Evolutionary conservation across 2,797 vertebrate species (phyloP), one percentile per base, ranked within the genome.

Genomic region (Tauraco hartlaubi): DNA sequence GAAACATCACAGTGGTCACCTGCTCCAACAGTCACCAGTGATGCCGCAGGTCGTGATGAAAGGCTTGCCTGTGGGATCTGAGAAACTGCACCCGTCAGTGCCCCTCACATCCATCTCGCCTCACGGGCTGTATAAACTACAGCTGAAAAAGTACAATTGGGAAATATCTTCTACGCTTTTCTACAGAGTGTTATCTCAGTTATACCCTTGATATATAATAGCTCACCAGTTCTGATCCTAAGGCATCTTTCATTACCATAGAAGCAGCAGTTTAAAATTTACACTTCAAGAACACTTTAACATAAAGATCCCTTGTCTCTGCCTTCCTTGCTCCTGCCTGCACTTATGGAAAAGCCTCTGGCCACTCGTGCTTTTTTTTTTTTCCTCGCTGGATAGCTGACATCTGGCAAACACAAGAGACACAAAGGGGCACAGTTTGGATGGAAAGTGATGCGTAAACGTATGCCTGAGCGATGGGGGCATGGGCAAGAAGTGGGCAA

Each of bases 261-360:
- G 43, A 66, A 79, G 48, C 41, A 68, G 18, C n/a, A 43, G 56
- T 35, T 80, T 15, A 71, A 91, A 74, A 84, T 95, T 69, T 79
- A 59, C 74, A 92, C 41, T 96, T 96, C 83, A 88, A 76, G 77
- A 51, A 67, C 23, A 37, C 15, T 88, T 67, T 16, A 71, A 67
- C 87, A 76, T 55, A 93, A 96, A 74, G 75, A 64, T 77, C 19
- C 46, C 64, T 85, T 96, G 78, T 87, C 56, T 85, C 73, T 51
- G 41, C 33, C 35, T 63, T 55, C 44, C 44, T 62, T 63, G 35
- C 59, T 84, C 35, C 59, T 79, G 67, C 29, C 52, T 59, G 21
- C 7, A 7, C 25, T 63, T 56, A 87, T 39, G 39, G 72, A 69
- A 58, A 85, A 78, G 22, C 49, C 16, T 3, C 5, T 0, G 6